A percentile compares a stretch with the other conserved stretches of the same genome.
These are phyloP conservation scores for Drosophila guanche DNA, from an alignment of 1,140 invertebrate genomes.

Conservation along the genomic window DNA sequence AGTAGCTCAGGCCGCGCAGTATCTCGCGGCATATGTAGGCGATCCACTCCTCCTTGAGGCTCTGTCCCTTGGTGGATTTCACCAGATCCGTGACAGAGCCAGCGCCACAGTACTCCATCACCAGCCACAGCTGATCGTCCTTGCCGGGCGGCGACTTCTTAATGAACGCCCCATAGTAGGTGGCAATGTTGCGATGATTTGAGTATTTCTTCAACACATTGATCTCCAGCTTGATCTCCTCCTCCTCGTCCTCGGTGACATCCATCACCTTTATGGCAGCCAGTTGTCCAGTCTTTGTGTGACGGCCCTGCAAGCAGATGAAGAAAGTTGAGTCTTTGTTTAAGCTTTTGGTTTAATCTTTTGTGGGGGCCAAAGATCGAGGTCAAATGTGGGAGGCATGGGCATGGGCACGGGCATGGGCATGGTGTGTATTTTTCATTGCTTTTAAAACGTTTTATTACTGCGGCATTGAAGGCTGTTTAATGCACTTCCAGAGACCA, in stretches of 20 bases:
- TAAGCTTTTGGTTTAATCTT: neutral
- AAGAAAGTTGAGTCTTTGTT: neutral
- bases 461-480: constrained; percentile 39
- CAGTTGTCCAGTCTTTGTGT: constrained; percentile 99
- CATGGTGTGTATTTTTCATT: too few species aligned
- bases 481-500: constrained; percentile 40
- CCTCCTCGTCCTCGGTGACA: constrained; percentile 99
- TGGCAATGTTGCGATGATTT: constrained; percentile 99
- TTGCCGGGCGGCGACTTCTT: constrained; percentile 99
- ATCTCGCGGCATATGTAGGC: constrained; percentile 99
- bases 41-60: constrained; percentile 99
- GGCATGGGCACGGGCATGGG: neutral
- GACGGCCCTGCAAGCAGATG: constrained; percentile 91
- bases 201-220: constrained; percentile 99
- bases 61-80: constrained; percentile 99
- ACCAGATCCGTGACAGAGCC: constrained; percentile 99
- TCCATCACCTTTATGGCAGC: constrained; percentile 99
- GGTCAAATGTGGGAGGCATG: constrained; percentile 10
- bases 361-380: neutral
- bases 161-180: constrained; percentile 99
- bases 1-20: constrained; percentile 96
- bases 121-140: constrained; percentile 99
- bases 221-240: constrained; percentile 99
- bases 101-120: constrained; percentile 99
- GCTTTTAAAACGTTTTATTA: neutral